A percentile compares a stretch with the other conserved stretches of the same genome.
Conservation (phyloP, 1,140 invertebrate species). For the Gonioctena quinquepunctata region DNA sequence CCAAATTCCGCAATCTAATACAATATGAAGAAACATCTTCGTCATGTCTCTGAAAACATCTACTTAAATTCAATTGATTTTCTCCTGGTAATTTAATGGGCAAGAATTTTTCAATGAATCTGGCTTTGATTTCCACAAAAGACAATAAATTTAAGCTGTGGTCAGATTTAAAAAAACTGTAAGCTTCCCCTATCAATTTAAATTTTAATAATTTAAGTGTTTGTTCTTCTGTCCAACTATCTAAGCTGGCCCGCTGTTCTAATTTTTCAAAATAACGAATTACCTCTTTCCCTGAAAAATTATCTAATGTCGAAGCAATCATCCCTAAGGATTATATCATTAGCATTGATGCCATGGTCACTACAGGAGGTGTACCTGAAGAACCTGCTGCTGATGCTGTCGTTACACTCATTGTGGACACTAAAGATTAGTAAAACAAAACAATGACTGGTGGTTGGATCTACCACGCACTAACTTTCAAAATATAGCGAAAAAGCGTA, state of each 20-base stretch:
- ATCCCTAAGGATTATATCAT: neutral
- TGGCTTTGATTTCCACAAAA: neutral
- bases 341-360: too few species aligned
- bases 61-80: neutral
- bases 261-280: neutral
- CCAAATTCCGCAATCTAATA: neutral
- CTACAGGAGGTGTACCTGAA: too few species aligned
- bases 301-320: neutral
- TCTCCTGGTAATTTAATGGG: neutral
- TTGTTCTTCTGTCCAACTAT: neutral
- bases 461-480: too few species aligned
- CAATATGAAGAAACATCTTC: neutral
- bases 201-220: neutral
- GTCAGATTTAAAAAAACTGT: neutral
- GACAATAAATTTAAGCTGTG: neutral
- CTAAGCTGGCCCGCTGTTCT: neutral
- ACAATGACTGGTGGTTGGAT: too few species aligned
- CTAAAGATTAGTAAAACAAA: too few species aligned
- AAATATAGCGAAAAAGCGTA: too few species aligned
- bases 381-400: too few species aligned
- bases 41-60: neutral
- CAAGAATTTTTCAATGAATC: neutral
- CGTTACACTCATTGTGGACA: too few species aligned
- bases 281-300: neutral
- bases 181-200: neutral